These are phyloP conservation scores for Lampris incognitus DNA, from an alignment of 2,113 vertebrate genomes.

Conservation along the genomic window DNA sequence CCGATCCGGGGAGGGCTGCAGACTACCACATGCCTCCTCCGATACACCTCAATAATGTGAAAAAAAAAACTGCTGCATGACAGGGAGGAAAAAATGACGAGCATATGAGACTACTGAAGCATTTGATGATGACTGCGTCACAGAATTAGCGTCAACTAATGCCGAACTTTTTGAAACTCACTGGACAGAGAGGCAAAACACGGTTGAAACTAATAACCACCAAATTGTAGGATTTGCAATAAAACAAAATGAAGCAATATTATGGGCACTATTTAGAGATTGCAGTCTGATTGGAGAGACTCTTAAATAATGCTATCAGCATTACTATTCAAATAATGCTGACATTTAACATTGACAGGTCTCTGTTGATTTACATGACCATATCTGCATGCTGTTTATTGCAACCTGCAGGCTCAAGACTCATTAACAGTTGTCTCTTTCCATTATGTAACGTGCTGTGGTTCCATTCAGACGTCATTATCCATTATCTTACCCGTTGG, in stretches of 20 bases:
- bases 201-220: no score
- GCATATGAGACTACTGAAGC: no score
- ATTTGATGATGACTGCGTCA: no score
- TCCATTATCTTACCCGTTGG: constrained; percentile 26
- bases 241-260: neutral
- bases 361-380: neutral
- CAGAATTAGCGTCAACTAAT: neutral
- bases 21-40: no score
- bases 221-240: no score
- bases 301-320: no score
- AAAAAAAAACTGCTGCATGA: no score
- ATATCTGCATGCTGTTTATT: neutral
- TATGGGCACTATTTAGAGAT: neutral
- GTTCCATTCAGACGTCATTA: neutral
- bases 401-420: neutral
- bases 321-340: constrained; percentile 1
- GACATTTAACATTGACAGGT: neutral
- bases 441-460: neutral
- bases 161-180: neutral
- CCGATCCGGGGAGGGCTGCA: no score
- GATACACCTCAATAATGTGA: no score
- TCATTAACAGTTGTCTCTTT: constrained; percentile 3
- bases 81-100: no score
- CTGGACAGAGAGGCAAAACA: no score
- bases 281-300: no score